Conservation (phyloP, 2,797 vertebrate species). For the Selene dorsalis region DNA sequence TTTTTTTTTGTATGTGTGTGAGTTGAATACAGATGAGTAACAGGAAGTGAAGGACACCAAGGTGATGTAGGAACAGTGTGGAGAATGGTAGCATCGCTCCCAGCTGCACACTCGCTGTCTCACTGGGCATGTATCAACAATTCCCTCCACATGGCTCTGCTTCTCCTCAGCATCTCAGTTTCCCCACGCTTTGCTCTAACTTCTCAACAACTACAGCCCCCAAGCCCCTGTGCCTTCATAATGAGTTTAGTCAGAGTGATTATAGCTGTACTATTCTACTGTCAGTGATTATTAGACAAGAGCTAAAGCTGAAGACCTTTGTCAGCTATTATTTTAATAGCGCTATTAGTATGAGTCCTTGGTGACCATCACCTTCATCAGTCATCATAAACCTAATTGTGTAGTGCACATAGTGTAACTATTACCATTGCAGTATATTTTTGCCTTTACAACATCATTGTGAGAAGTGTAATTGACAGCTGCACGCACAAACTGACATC, state of each 20-base stretch:
- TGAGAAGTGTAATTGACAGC: slow-evolving; percentile 15
- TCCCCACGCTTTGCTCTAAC: slow-evolving; percentile 48
- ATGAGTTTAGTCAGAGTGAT: slow-evolving; percentile 76
- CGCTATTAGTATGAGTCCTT: slow-evolving; percentile 73
- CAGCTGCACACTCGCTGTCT: slow-evolving; percentile 68
- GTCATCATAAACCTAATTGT: slow-evolving; percentile 65
- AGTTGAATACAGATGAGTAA: slow-evolving; percentile 52
- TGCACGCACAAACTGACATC: not conserved
- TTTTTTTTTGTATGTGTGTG: slow-evolving; percentile 2
- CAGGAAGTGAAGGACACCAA: slow-evolving; percentile 42
- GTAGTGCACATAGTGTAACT: slow-evolving; percentile 33
- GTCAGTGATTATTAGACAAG: slow-evolving; percentile 75
- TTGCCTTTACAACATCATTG: slow-evolving; percentile 10
- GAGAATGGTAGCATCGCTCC: slow-evolving; percentile 38
- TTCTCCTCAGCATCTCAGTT: slow-evolving; percentile 50
- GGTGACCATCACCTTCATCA: slow-evolving; percentile 69
- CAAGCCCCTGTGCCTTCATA: slow-evolving; percentile 66
- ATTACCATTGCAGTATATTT: slow-evolving; percentile 32
- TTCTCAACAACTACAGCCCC: slow-evolving; percentile 63
- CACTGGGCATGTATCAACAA: slow-evolving; percentile 53
- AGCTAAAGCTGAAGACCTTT: slow-evolving; percentile 69
- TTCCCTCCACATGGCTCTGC: slow-evolving; percentile 47
- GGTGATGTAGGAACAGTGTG: slow-evolving; percentile 20
- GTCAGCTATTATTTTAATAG: slow-evolving; percentile 79
- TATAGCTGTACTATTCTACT: slow-evolving; percentile 70